phyloP scores from a whole-genome alignment of 2,888 invertebrate species.

The Volucella inanis region DNA sequence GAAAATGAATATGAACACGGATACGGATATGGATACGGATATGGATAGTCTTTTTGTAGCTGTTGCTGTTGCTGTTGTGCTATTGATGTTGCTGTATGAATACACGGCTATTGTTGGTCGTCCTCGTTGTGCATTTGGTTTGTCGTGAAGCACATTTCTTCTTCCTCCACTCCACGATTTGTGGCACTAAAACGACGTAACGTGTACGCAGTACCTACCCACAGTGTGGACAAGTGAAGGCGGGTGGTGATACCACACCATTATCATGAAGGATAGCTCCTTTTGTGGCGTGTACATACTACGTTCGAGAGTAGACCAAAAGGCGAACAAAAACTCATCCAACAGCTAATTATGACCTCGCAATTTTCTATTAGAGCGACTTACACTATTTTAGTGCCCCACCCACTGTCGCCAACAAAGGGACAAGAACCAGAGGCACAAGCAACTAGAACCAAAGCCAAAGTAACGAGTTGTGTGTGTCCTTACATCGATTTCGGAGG shows the following conservation, averaged over 20 bases:
- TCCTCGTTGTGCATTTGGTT: constrained; percentile 44
- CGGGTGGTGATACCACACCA: constrained; percentile 53
- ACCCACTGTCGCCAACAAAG: constrained; percentile 3
- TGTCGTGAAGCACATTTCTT: constrained; percentile 57
- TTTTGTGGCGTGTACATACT: constrained; percentile 54
- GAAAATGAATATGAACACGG: no score
- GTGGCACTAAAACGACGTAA: no score
- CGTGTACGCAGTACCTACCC: constrained; percentile 48
- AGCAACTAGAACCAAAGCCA: no score
- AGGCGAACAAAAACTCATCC: constrained; percentile 76
- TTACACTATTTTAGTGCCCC: constrained; percentile 58
- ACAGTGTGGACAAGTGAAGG: constrained; percentile 38
- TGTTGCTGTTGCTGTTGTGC: no score
- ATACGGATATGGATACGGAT: no score
- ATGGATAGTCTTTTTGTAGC: no score
- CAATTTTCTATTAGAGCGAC: constrained; percentile 78
- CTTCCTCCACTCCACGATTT: constrained; percentile 30
- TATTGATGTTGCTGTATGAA: no score
- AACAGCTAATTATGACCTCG: constrained; percentile 82
- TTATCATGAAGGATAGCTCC: constrained; percentile 73
- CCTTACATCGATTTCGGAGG: constrained; percentile 69
- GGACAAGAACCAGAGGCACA: not conserved
- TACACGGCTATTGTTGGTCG: constrained; percentile 17
- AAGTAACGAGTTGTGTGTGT: not conserved
- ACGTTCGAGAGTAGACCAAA: constrained; percentile 61